These are phyloP conservation scores for Argopecten irradians DNA, from an alignment of 1,140 invertebrate genomes.

Conservation along the genomic window DNA sequence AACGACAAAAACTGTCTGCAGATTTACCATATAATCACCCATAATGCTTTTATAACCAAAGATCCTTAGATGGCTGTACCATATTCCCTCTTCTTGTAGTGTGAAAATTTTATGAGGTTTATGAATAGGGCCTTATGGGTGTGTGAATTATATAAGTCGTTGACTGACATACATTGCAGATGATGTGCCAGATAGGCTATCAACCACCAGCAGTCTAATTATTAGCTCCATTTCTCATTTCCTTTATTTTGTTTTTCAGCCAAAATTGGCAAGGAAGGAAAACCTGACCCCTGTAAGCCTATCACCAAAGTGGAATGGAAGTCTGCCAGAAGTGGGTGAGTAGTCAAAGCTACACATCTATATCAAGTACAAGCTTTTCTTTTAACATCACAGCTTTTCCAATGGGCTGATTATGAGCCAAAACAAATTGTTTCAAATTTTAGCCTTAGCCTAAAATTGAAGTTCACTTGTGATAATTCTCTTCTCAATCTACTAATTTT, in stretches of 20 bases:
- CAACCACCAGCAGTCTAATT: not conserved
- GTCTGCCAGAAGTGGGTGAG: slow-evolving; percentile 90
- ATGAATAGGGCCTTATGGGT: no score
- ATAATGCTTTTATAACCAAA: no score
- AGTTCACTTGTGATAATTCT: no score
- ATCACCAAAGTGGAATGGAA: slow-evolving; percentile 98
- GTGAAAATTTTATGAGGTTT: no score
- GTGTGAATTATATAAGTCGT: no score
- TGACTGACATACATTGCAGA: no score
- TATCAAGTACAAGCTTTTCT: not conserved
- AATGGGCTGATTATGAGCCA: not conserved
- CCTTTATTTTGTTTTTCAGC: slow-evolving; percentile 79
- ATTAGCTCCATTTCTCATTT: slow-evolving; percentile 9
- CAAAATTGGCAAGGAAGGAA: slow-evolving; percentile 85
- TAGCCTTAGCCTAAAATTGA: no score
- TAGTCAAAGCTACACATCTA: not conserved
- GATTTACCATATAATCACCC: no score
- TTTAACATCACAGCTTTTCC: not conserved
- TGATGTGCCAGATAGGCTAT: not conserved
- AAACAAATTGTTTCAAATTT: no score
- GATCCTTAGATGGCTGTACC: no score
- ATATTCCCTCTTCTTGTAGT: no score
- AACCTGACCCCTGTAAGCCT: slow-evolving; percentile 82
- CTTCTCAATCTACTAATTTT: no score
- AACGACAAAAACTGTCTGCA: not conserved